Evolutionary conservation across 2,888 invertebrate genomes (phyloP).

Genomic region (Priapulus caudatus): DNA sequence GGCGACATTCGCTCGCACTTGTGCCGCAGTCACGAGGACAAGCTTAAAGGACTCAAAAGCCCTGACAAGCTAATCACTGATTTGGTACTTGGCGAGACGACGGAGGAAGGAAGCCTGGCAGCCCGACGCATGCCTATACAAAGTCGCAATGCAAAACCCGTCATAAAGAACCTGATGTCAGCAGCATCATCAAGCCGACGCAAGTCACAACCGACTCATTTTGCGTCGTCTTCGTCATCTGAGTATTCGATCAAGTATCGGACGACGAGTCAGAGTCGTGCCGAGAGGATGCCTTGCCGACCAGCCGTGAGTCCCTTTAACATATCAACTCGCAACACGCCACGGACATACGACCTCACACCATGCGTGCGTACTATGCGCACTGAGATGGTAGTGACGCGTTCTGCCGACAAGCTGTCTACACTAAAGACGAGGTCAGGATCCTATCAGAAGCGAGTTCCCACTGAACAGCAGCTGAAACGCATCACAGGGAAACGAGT

Average conservation of each 20-base stretch:
- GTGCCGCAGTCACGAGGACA: background rate
- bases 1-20: background rate
- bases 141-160: too few relatives aligned
- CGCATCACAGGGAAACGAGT: too few relatives aligned
- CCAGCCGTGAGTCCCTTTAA: background rate
- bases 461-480: too few relatives aligned
- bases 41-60: background rate
- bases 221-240: background rate
- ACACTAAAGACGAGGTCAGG: background rate
- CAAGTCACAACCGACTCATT: too few relatives aligned
- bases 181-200: too few relatives aligned
- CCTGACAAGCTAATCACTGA: background rate
- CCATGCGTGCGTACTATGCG: too few relatives aligned
- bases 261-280: background rate
- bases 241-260: background rate
- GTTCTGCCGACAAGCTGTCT: background rate
- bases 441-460: background rate
- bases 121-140: background rate
- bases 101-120: background rate
- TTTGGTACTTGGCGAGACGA: background rate
- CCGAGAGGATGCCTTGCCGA: too few relatives aligned
- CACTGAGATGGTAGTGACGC: too few relatives aligned
- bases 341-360: background rate
- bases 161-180: too few relatives aligned
- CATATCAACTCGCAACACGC: background rate